A percentile compares a stretch with the other conserved stretches of the same genome.
phyloP scores from a whole-genome alignment of 2,797 vertebrate genomes.

The Staurois parvus region DNA sequence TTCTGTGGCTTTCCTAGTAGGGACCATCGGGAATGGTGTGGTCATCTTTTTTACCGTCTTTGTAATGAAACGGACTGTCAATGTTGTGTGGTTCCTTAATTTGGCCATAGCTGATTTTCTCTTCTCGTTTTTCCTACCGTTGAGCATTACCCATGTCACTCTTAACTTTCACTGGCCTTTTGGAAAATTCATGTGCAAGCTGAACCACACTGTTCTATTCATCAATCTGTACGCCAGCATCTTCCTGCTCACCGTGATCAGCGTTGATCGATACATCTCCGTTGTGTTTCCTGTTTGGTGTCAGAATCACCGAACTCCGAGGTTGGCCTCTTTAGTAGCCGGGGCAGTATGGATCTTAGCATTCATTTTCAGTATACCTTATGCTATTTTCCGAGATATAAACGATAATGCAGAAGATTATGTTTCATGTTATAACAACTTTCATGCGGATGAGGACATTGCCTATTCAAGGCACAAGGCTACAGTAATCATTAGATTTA shows the following conservation, averaged over 20 bases:
- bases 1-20: constrained; percentile 79
- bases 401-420: background rate
- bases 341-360: constrained; percentile 82
- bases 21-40: constrained; percentile 81
- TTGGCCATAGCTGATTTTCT: constrained; percentile 89
- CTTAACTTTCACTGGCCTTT: constrained; percentile 89
- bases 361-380: constrained; percentile 82
- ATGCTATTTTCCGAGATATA: constrained; percentile 78
- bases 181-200: constrained; percentile 87
- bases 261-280: constrained; percentile 84
- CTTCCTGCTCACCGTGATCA: constrained; percentile 88
- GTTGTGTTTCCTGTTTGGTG: constrained; percentile 87
- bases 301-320: constrained; percentile 82
- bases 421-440: constrained; percentile 26
- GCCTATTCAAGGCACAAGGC: background rate
- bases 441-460: background rate
- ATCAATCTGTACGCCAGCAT: constrained; percentile 91
- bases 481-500: constrained; percentile 34
- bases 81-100: constrained; percentile 89
- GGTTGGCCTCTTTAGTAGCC: constrained; percentile 77
- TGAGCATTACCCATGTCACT: constrained; percentile 83
- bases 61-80: constrained; percentile 85
- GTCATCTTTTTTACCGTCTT: constrained; percentile 86
- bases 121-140: constrained; percentile 87
- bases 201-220: constrained; percentile 83